Evolutionary conservation across 1,140 invertebrate species (phyloP), one percentile per base, ranked within the genome.

Genomic region (Triops longicaudatus): DNA sequence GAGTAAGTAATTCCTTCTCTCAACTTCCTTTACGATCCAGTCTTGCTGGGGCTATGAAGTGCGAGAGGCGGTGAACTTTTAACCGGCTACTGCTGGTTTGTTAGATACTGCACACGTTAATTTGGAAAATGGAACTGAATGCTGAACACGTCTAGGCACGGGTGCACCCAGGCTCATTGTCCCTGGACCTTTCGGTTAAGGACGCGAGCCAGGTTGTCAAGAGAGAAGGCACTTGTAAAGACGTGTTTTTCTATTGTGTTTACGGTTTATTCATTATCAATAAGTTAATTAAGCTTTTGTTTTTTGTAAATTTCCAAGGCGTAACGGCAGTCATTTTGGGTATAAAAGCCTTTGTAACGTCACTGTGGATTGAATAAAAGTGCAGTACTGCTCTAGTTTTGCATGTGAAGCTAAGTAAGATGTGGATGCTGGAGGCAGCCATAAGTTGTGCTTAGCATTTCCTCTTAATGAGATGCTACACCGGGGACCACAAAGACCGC

Each of bases 391-490:
- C 22, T n/a, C 50, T 63, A 17, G 17, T 22, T 63, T 22, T 1
- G 50, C 10, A 63, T 63, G 50, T 63, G 10, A 17, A 63, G 50
- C 50, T 63, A 1, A 14, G 50, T 37, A 37, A 63, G 50, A 63
- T 63, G 50, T 6, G 50, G 50, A 63, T 63, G 50, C 9, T 63
- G 50, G 50, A 9, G 50, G 50, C 50, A n/a, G 22, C 50, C 22
- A 14, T 63, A 63, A 3, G n/a, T 22, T 63, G 50, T 63, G 50
- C 50, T 63, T 63, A 6, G 50, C 50, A 63, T 63, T 63, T 63
- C 50, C 50, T 63, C 50, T 63, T 63, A 63, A 63, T 63, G 50
- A 63, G 50, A 63, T 22, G 50, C 50, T 22, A 63, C 50, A 12
- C 50, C 17, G 50, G 50, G 44, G 50, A 22, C 4, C 14, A 63